Evolutionary conservation across 23 tunicate species (phyloP).

Genomic region (Botrylloides violaceus): DNA sequence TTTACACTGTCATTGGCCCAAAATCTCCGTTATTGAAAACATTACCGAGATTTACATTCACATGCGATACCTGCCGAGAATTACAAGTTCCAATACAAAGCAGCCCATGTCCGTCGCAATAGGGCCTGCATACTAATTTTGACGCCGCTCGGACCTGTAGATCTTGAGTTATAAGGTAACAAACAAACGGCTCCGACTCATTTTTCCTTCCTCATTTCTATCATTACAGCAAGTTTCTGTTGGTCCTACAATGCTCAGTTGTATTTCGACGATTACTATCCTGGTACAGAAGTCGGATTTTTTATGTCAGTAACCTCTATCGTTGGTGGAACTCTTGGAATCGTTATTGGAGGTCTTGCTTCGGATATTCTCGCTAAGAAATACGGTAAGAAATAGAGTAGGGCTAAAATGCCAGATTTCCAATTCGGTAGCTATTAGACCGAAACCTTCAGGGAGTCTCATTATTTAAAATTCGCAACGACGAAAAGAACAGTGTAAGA

Average conservation of each 20-base stretch:
- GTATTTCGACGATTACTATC: constrained; percentile 28
- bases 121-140: too few relatives aligned
- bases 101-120: too few relatives aligned
- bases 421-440: background rate
- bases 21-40: too few relatives aligned
- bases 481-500: background rate
- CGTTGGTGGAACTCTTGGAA: constrained; percentile 33
- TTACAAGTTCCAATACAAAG: too few relatives aligned
- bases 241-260: constrained; percentile 39
- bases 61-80: too few relatives aligned
- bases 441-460: background rate
- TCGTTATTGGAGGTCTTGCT: constrained; percentile 22
- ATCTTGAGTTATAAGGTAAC: too few relatives aligned
- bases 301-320: constrained; percentile 28
- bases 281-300: constrained; percentile 30
- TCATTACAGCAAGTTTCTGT: constrained; percentile 24
- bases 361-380: constrained; percentile 20
- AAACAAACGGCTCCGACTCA: too few relatives aligned
- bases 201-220: too few relatives aligned
- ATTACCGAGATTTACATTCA: too few relatives aligned
- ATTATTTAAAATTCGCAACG: background rate
- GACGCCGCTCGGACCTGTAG: too few relatives aligned
- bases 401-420: background rate
- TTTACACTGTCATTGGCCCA: too few relatives aligned
- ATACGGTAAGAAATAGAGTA: constrained; percentile 35